Conservation (phyloP, 23 tunicate species). For the Halocynthia aurantium region DNA sequence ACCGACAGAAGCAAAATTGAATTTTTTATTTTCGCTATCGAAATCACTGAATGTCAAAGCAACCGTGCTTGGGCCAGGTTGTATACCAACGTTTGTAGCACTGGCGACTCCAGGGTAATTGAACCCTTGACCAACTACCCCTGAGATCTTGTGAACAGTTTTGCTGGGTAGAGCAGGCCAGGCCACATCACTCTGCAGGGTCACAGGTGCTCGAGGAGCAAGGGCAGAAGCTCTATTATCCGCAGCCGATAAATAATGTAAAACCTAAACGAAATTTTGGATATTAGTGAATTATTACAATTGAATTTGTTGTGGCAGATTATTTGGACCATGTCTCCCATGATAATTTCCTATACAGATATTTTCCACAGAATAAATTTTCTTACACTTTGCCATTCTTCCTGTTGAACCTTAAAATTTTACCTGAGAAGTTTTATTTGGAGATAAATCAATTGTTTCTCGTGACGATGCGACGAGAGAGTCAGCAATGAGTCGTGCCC, state of each 20-base stretch:
- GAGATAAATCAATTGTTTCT: not conserved
- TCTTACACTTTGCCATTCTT: too few relatives aligned
- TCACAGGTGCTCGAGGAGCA: not conserved
- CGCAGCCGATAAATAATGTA: not conserved
- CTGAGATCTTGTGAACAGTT: constrained; percentile 4
- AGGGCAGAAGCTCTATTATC: not conserved
- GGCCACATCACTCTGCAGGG: not conserved
- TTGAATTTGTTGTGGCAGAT: too few relatives aligned
- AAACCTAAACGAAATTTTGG: not conserved
- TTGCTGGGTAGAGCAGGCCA: constrained; percentile 2
- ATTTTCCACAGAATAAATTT: too few relatives aligned
- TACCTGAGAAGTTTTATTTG: not conserved
- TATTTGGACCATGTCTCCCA: too few relatives aligned
- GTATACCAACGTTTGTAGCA: not conserved
- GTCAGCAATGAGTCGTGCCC: constrained; percentile 6
- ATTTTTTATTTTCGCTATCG: not conserved
- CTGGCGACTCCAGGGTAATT: not conserved
- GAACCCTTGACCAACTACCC: not conserved
- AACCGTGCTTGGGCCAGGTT: not conserved
- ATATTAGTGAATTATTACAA: too few relatives aligned
- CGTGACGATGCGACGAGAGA: constrained; percentile 2
- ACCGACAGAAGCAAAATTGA: constrained; percentile 4
- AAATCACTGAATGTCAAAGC: not conserved
- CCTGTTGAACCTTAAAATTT: not conserved
- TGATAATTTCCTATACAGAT: too few relatives aligned